phyloP scores from a whole-genome alignment of 2,113 vertebrate genomes.

The Apodemus speciosus region DNA sequence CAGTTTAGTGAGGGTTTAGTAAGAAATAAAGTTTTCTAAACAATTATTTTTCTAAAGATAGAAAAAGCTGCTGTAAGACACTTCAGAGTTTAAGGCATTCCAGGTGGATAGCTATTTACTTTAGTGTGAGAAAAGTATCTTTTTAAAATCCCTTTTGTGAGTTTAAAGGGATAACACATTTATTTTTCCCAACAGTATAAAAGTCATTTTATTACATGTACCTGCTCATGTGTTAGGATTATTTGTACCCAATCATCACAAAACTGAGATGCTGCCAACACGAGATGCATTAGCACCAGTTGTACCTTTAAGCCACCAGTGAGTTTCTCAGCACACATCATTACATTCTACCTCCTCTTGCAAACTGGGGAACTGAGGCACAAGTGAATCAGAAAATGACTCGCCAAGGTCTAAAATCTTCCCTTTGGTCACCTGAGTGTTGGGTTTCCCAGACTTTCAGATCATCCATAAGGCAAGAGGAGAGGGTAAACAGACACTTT shows the following conservation, averaged over 20 bases:
- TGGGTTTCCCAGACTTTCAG: not conserved
- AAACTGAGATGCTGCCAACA: not conserved
- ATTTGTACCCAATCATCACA: not conserved
- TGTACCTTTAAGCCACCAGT: not conserved
- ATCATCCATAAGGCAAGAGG: not conserved
- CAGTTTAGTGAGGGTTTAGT: not conserved
- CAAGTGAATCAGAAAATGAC: not conserved
- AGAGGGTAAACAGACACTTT: not conserved
- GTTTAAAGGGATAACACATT: not conserved
- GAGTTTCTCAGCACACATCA: not conserved
- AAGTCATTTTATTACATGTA: not conserved
- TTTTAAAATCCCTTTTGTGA: not conserved
- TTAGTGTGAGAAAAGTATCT: not conserved
- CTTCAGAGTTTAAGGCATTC: not conserved
- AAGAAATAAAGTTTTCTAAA: not conserved
- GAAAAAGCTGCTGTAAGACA: not conserved
- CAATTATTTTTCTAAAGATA: constrained; percentile 15
- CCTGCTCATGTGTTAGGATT: not conserved
- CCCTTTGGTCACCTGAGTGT: not conserved
- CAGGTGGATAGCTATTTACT: not conserved
- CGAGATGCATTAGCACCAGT: not conserved
- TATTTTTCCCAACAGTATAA: not conserved
- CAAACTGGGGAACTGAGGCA: not conserved
- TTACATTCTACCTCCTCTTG: not conserved
- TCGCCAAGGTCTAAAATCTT: not conserved